These are phyloP conservation scores for Dissostichus mawsoni DNA, from an alignment of 2,113 vertebrate species.

Conservation along the genomic window DNA sequence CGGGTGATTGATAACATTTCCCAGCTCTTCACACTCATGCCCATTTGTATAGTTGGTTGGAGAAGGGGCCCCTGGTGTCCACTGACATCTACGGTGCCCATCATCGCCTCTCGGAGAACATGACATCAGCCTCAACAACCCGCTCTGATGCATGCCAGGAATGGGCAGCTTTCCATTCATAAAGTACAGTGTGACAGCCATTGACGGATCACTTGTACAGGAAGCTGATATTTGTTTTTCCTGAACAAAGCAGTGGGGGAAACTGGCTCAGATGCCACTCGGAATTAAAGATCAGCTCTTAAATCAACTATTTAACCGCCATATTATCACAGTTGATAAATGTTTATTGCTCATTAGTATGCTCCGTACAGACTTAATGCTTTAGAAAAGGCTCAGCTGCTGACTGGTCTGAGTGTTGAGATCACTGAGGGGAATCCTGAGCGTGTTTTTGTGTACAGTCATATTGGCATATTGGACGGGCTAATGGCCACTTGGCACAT, in stretches of 20 bases:
- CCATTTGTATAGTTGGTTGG: constrained; percentile 75
- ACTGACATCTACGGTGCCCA: constrained; percentile 60
- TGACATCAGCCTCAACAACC: constrained; percentile 53
- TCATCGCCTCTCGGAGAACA: constrained; percentile 45
- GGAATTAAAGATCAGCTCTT: constrained; percentile 44
- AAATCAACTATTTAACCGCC: constrained; percentile 45
- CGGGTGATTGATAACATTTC: constrained; percentile 79
- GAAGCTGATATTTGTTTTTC: constrained; percentile 45
- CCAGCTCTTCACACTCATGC: constrained; percentile 68
- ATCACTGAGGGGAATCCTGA: constrained; percentile 65
- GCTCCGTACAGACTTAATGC: constrained; percentile 51
- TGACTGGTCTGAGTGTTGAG: constrained; percentile 34
- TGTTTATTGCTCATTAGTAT: constrained; percentile 67
- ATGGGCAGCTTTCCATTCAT: constrained; percentile 62
- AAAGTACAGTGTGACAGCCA: constrained; percentile 59
- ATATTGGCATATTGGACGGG: constrained; percentile 64
- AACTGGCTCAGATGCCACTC: constrained; percentile 41
- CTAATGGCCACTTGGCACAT: constrained; percentile 80
- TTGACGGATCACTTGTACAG: constrained; percentile 47
- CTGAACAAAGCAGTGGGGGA: constrained; percentile 25
- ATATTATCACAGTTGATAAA: constrained; percentile 54
- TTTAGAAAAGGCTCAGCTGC: constrained; percentile 51
- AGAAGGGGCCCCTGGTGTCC: constrained; percentile 66
- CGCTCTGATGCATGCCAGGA: constrained; percentile 37
- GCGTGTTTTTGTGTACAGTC: constrained; percentile 62